Evolutionary conservation across 2,113 vertebrate species (phyloP).

Genomic region (Tragelaphus scriptus): DNA sequence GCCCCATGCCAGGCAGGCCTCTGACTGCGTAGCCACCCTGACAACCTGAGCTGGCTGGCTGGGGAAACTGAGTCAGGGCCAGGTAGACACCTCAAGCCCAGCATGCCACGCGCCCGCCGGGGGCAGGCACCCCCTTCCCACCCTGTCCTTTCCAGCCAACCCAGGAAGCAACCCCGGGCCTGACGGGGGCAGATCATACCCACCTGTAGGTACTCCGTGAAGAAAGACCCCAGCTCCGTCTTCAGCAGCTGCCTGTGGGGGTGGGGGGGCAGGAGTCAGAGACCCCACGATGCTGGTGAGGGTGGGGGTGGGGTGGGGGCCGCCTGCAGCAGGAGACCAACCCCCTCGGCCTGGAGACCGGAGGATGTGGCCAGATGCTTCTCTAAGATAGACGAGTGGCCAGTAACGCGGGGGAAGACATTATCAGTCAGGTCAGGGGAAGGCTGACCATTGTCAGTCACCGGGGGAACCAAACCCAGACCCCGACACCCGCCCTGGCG

Average conservation of each 20-base stretch:
- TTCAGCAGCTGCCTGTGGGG: conserved; percentile 91
- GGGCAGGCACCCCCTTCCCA: fast-evolving
- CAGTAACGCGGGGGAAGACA: fast-evolving
- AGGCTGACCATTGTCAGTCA: neutral
- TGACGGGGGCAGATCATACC: neutral
- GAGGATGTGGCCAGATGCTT: neutral
- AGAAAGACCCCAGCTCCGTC: conserved; percentile 97
- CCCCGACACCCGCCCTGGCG: fast-evolving
- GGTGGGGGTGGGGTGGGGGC: neutral
- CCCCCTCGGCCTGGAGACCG: fast-evolving
- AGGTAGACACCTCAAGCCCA: fast-evolving
- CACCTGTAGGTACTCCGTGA: conserved; percentile 96
- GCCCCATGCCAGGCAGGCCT: neutral
- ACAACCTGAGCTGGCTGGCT: fast-evolving
- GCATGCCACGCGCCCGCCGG: fast-evolving
- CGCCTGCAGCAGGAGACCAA: fast-evolving
- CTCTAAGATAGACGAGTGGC: neutral
- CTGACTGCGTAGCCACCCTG: neutral
- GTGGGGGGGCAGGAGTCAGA: neutral
- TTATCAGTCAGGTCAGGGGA: neutral
- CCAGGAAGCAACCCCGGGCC: neutral
- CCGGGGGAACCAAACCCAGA: no score
- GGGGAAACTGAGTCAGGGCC: neutral
- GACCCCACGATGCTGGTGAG: fast-evolving
- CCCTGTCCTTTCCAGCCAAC: fast-evolving